Evolutionary conservation across 2,888 invertebrate species (phyloP).

Genomic region (Oscheius sp.): DNA sequence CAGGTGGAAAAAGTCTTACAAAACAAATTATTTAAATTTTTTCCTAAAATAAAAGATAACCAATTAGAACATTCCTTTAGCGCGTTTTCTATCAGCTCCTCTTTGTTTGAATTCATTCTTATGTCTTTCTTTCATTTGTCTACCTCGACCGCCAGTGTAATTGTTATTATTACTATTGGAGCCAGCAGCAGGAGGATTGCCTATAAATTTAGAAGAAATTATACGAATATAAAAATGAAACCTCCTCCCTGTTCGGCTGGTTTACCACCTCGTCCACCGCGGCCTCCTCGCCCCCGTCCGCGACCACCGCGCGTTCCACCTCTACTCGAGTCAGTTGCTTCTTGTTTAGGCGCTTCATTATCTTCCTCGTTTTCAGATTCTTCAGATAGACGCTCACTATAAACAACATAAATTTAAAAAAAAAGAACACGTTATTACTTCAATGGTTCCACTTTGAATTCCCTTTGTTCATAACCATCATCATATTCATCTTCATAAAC

Average conservation of each 20-base stretch:
- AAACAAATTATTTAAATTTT: too few relatives aligned
- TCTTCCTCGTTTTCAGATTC: slow-evolving; percentile 32
- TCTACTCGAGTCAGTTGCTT: neutral
- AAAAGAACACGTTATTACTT: slow-evolving; percentile 41
- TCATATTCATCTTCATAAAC: slow-evolving; percentile 65
- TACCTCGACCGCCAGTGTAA: slow-evolving; percentile 59
- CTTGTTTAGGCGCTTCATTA: neutral
- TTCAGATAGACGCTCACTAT: slow-evolving; percentile 24
- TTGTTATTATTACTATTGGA: neutral
- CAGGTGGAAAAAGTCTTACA: too few relatives aligned
- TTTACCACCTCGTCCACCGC: slow-evolving; percentile 32
- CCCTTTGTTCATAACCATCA: slow-evolving; percentile 61
- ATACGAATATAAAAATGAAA: neutral
- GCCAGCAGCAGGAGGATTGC: neutral
- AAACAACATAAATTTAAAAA: slow-evolving; percentile 8
- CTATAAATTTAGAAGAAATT: neutral
- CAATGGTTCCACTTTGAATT: slow-evolving; percentile 52
- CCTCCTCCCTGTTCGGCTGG: neutral
- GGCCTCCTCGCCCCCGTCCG: slow-evolving; percentile 30
- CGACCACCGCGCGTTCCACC: slow-evolving; percentile 2
- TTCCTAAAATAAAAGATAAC: too few relatives aligned
- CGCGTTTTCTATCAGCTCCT: slow-evolving; percentile 57
- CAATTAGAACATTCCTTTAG: neutral
- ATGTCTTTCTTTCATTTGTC: slow-evolving; percentile 59
- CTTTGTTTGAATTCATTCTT: slow-evolving; percentile 58